Conservation (phyloP, 2,888 invertebrate genomes). For the Morpho deidamia region DNA sequence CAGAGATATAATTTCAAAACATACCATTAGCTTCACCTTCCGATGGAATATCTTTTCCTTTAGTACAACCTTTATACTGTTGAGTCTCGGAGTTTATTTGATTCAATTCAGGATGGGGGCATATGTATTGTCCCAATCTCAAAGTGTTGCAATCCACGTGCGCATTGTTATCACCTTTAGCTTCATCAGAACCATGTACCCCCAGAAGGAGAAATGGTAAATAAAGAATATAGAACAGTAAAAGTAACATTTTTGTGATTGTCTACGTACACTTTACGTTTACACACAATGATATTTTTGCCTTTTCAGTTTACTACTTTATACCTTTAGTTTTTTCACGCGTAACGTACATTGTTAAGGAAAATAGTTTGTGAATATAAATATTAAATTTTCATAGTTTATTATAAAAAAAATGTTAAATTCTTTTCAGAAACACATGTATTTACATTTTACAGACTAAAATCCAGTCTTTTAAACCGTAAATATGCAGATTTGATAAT, state of each 20-base stretch:
- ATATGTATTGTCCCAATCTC: constrained; percentile 88
- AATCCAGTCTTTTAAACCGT: too few species aligned
- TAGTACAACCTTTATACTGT: constrained; percentile 88
- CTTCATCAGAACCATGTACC: constrained; percentile 49
- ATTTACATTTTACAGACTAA: too few species aligned
- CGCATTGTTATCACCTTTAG: constrained; percentile 40
- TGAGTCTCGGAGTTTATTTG: constrained; percentile 94
- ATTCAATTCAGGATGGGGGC: constrained; percentile 85
- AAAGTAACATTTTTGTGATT: constrained; percentile 2
- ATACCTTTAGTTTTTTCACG: too few species aligned
- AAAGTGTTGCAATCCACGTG: constrained; percentile 84
- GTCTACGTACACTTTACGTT: too few species aligned
- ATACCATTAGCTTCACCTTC: constrained; percentile 89
- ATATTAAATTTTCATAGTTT: too few species aligned
- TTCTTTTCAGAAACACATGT: too few species aligned
- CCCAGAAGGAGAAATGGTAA: constrained; percentile 26
- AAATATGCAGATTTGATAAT: too few species aligned
- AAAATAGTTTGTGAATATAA: too few species aligned
- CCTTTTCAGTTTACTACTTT: too few species aligned
- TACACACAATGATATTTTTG: background rate
- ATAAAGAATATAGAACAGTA: constrained; percentile 3
- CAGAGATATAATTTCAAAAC: background rate
- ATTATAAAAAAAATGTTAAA: too few species aligned
- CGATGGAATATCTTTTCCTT: constrained; percentile 66
- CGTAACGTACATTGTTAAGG: too few species aligned